Percentiles rank a stretch among this genome's conserved stretches.
Evolutionary conservation across 2,888 invertebrate species (phyloP).

Genomic region (Slavum lentiscoides): DNA sequence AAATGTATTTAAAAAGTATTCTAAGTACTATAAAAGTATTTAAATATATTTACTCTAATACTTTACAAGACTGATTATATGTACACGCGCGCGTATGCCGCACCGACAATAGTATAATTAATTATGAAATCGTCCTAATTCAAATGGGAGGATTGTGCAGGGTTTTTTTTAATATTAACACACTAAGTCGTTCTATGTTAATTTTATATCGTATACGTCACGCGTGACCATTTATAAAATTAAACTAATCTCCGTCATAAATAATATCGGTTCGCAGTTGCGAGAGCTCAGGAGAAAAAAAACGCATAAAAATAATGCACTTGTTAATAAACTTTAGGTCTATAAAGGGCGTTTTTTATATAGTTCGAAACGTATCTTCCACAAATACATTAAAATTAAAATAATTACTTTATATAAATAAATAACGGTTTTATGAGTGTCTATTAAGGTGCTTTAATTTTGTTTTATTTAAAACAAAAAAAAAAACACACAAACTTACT

Average conservation of each 20-base stretch:
- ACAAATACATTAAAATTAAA: too few relatives aligned
- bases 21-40: too few relatives aligned
- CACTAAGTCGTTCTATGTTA: neutral
- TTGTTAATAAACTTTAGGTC: neutral
- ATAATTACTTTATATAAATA: too few relatives aligned
- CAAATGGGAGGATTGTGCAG: neutral
- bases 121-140: neutral
- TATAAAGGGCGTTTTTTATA: neutral
- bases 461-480: too few relatives aligned
- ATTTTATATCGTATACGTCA: neutral
- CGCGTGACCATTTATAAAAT: neutral
- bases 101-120: neutral
- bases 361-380: too few relatives aligned
- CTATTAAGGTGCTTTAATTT: too few relatives aligned
- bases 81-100: too few relatives aligned
- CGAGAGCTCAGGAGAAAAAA: neutral
- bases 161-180: constrained; percentile 9
- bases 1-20: too few relatives aligned
- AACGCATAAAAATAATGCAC: neutral
- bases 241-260: neutral
- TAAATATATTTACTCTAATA: too few relatives aligned
- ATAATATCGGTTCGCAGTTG: neutral
- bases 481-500: too few relatives aligned
- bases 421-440: too few relatives aligned
- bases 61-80: too few relatives aligned